Percentiles rank a stretch among this genome's conserved stretches.
phyloP scores from a whole-genome alignment of 2,113 vertebrate species.

The Uropsilus gracilis region DNA sequence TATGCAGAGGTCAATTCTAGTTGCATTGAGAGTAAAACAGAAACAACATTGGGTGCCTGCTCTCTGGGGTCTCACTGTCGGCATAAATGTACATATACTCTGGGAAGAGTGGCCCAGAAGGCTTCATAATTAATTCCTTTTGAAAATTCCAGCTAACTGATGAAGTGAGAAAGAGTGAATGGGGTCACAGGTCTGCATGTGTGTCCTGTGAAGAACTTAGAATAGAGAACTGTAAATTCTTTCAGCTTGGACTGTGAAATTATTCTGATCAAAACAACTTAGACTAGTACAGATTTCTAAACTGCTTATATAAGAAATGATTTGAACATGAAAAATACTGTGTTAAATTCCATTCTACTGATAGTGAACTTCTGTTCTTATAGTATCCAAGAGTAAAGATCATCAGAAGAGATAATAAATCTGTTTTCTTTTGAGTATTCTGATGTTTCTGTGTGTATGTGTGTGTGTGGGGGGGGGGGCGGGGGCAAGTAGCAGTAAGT shows the following conservation, averaged over 20 bases:
- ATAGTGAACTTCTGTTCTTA: background rate
- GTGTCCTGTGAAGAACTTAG: background rate
- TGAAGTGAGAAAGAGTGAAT: background rate
- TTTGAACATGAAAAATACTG: background rate
- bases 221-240: background rate
- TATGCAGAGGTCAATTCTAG: background rate
- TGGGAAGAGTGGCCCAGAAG: background rate
- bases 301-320: background rate
- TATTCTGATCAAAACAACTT: background rate
- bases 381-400: background rate
- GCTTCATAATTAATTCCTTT: background rate
- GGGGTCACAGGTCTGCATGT: background rate
- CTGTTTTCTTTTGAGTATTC: background rate
- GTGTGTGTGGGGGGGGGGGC: too few relatives aligned
- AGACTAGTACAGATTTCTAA: background rate
- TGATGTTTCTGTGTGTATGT: too few relatives aligned
- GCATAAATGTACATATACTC: background rate
- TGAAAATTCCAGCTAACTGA: background rate
- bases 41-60: background rate
- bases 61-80: background rate
- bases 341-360: background rate
- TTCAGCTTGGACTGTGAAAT: background rate
- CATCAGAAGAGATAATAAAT: background rate
- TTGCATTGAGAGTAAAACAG: background rate
- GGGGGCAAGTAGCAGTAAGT: background rate